Conservation (phyloP, 2,797 vertebrate species). For the Falco naumanni region DNA sequence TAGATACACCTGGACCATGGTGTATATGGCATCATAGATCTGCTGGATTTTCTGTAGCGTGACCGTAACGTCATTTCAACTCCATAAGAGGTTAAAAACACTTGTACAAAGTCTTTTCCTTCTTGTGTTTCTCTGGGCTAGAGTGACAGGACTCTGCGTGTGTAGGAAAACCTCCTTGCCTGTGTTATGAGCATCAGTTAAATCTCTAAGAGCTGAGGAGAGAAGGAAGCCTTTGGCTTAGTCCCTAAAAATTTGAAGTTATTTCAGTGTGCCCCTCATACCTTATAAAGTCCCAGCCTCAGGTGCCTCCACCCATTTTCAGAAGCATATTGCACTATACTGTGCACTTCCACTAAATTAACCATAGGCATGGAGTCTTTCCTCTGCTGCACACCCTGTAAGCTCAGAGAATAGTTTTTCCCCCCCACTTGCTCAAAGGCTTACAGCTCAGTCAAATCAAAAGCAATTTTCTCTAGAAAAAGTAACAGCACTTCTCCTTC, state of each 20-base stretch:
- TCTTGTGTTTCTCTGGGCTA: not conserved
- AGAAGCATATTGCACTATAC: not conserved
- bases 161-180: not conserved
- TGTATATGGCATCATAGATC: not conserved
- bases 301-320: not conserved
- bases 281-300: not conserved
- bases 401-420: not conserved
- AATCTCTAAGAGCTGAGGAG: not conserved
- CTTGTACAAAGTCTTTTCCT: not conserved
- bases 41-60: not conserved
- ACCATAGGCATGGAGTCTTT: not conserved
- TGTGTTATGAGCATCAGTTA: not conserved
- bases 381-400: not conserved
- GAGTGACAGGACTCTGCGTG: not conserved
- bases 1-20: not conserved
- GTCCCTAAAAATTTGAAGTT: not conserved
- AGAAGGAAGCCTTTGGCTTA: not conserved
- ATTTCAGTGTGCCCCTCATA: not conserved
- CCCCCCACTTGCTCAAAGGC: not conserved
- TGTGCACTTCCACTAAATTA: not conserved
- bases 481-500: conserved; percentile 22
- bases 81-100: not conserved
- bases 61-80: not conserved
- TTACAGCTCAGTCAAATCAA: conserved; percentile 9
- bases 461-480: conserved; percentile 35